Conservation (phyloP, 2,888 invertebrate species). For the Isoperla grammatica region DNA sequence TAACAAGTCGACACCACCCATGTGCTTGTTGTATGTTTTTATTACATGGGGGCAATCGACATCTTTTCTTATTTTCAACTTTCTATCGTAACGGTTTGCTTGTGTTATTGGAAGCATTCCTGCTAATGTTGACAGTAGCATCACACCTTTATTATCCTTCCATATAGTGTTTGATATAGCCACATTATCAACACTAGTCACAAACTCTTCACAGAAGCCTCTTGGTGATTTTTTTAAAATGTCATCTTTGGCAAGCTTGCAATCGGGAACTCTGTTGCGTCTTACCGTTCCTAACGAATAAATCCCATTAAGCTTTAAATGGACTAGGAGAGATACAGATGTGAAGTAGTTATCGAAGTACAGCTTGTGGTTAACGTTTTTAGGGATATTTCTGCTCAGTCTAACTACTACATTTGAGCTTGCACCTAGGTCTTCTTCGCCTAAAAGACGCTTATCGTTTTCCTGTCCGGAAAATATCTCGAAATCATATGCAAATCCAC, state of each 20-base stretch:
- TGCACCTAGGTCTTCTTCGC: conserved; percentile 37
- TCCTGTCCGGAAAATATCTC: too few species aligned
- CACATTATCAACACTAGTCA: conserved; percentile 31
- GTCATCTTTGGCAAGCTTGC: conserved; percentile 37
- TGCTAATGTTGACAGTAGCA: conserved; percentile 32
- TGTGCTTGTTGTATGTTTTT: conserved; percentile 29
- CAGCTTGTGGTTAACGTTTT: conserved; percentile 36
- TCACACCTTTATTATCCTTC: conserved; percentile 31
- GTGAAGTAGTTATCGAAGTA: conserved; percentile 39
- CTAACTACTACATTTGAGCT: conserved; percentile 38
- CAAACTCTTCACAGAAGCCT: conserved; percentile 34
- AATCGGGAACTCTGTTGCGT: conserved; percentile 37
- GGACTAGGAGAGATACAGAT: conserved; percentile 30
- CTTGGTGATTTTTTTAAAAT: conserved; percentile 35
- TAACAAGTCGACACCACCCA: conserved; percentile 30
- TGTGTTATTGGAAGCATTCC: conserved; percentile 21
- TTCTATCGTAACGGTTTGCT: conserved; percentile 28
- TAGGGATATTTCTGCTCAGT: conserved; percentile 36
- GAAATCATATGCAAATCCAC: too few species aligned
- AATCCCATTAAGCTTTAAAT: conserved; percentile 32
- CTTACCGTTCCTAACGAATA: conserved; percentile 37
- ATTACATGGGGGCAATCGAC: conserved; percentile 28
- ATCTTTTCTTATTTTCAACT: conserved; percentile 22
- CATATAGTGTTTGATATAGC: conserved; percentile 33
- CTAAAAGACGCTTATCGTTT: too few species aligned